A percentile compares a stretch with the other conserved stretches of the same genome.
These are phyloP conservation scores for Zaprionus taronus DNA, from an alignment of 1,140 invertebrate genomes.

Conservation along the genomic window DNA sequence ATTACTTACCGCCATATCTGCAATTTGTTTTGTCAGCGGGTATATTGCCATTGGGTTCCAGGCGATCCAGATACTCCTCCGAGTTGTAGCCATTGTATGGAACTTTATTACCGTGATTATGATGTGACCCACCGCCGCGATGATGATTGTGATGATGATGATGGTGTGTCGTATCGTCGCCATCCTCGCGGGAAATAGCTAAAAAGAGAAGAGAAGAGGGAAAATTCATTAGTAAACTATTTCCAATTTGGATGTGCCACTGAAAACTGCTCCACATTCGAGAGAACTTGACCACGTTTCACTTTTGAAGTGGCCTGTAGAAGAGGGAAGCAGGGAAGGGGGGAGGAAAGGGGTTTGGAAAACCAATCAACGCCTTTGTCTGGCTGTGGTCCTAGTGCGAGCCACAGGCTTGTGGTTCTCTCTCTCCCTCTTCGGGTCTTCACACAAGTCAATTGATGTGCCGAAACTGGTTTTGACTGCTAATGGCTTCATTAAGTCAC, in stretches of 20 bases:
- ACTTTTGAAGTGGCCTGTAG: conserved; percentile 1
- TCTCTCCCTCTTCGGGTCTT: background rate
- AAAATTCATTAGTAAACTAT: conserved; percentile 3
- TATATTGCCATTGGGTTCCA: conserved; percentile 95
- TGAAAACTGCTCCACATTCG: conserved; percentile 24
- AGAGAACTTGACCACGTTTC: conserved; percentile 34
- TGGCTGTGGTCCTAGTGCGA: background rate
- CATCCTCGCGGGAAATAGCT: conserved; percentile 92
- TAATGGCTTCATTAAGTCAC: conserved; percentile 52
- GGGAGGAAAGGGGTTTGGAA: background rate
- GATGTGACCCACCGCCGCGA: conserved; percentile 77
- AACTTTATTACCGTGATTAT: conserved; percentile 87
- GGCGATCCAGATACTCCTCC: conserved; percentile 94
- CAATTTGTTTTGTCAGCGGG: conserved; percentile 85
- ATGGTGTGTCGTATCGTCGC: conserved; percentile 86
- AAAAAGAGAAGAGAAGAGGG: conserved; percentile 73
- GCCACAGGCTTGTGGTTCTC: conserved; percentile 20
- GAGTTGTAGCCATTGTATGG: conserved; percentile 94
- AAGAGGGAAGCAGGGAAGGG: no score
- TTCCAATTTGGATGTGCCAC: conserved; percentile 30
- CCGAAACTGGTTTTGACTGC: conserved; percentile 32
- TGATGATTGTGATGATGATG: conserved; percentile 83
- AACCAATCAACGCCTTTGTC: conserved; percentile 45
- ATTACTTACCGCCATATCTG: conserved; percentile 84
- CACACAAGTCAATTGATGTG: conserved; percentile 31